A percentile compares a stretch with the other conserved stretches of the same genome.
Conservation (phyloP, 2,888 invertebrate genomes). For the Pristionchus entomophagus region DNA sequence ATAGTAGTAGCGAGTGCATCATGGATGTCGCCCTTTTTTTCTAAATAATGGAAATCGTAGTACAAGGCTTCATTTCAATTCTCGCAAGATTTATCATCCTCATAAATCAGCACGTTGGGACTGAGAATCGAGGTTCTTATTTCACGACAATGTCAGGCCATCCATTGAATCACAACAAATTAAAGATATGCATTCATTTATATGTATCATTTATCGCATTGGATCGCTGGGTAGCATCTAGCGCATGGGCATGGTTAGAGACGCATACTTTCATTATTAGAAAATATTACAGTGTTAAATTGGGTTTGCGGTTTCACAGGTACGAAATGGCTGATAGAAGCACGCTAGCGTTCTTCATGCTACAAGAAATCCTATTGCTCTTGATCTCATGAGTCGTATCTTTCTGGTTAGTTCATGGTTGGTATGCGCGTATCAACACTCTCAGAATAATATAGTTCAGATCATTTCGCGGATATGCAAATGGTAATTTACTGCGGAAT, state of each 20-base stretch:
- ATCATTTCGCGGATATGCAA: background rate
- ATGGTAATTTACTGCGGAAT: background rate
- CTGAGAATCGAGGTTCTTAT: background rate
- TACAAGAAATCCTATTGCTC: background rate
- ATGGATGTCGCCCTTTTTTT: background rate
- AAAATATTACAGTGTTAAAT: too few relatives aligned
- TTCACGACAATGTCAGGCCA: background rate
- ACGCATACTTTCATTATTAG: too few relatives aligned
- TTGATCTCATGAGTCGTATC: background rate
- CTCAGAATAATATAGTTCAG: background rate
- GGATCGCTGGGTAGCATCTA: background rate
- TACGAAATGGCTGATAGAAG: background rate
- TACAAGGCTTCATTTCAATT: background rate
- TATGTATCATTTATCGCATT: background rate
- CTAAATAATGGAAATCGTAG: background rate
- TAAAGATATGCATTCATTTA: too few relatives aligned
- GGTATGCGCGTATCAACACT: background rate
- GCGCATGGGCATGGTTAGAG: background rate
- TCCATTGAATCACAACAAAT: too few relatives aligned
- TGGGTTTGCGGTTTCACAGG: background rate
- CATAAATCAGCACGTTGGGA: background rate
- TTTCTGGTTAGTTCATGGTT: background rate
- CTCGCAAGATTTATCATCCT: background rate
- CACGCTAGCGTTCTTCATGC: background rate
- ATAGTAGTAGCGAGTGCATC: background rate